Evolutionary conservation across 2,888 invertebrate genomes (phyloP).

Genomic region (Nephrotoma flavescens): DNA sequence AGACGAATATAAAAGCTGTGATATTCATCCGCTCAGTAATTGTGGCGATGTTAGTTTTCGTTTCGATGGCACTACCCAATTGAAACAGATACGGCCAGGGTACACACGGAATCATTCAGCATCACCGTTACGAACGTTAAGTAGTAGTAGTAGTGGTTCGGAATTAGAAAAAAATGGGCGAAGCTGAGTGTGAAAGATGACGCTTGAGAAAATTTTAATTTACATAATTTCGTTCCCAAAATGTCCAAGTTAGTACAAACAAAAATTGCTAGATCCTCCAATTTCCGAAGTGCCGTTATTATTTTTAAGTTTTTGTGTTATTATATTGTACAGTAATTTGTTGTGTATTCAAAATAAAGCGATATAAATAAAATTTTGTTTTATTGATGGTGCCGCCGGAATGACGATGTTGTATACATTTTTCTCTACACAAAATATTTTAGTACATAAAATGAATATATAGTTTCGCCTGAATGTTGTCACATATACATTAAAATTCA

Average conservation of each 20-base stretch:
- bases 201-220: not conserved
- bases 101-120: constrained; percentile 13
- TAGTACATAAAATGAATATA: not conserved
- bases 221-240: not conserved
- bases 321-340: not conserved
- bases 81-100: constrained; percentile 53
- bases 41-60: constrained; percentile 62
- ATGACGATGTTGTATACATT: not conserved
- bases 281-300: not conserved
- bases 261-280: not conserved
- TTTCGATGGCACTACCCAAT: constrained; percentile 64
- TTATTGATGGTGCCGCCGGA: not conserved
- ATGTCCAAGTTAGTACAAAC: not conserved
- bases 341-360: not conserved
- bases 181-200: not conserved
- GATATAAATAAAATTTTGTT: not conserved
- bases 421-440: not conserved
- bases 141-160: not conserved
- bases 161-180: not conserved
- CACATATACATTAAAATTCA: no score
- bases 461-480: not conserved
- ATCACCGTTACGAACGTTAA: not conserved
- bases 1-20: constrained; percentile 13
- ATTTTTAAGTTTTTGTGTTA: not conserved
- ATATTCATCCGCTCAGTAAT: constrained; percentile 59